Evolutionary conservation across 2,113 vertebrate species (phyloP).

Genomic region (Lycaon pictus): DNA sequence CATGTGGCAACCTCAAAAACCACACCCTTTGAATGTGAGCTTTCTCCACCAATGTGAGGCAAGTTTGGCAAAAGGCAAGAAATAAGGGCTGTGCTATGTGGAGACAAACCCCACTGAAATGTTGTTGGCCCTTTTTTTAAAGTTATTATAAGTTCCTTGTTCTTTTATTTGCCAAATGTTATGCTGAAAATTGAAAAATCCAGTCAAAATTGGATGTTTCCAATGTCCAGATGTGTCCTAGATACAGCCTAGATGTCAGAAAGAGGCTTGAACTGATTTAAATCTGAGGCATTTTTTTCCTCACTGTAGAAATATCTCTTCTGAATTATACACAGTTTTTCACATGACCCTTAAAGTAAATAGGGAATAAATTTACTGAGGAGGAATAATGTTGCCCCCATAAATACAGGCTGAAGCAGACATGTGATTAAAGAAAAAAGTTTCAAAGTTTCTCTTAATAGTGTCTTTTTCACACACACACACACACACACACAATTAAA

Average conservation of each 20-base stretch:
- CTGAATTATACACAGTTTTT: constrained; percentile 58
- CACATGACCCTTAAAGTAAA: constrained; percentile 68
- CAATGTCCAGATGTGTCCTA: constrained; percentile 82
- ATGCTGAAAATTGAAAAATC: constrained; percentile 55
- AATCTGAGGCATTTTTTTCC: constrained; percentile 29
- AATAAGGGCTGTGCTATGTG: background rate
- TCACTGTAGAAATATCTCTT: constrained; percentile 53
- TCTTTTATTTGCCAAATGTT: constrained; percentile 62
- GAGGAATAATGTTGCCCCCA: background rate
- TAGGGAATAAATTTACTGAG: constrained; percentile 33
- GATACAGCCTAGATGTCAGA: constrained; percentile 68
- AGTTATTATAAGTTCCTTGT: background rate
- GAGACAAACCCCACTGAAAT: background rate
- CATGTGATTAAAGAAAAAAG: background rate
- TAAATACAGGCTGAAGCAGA: constrained; percentile 32
- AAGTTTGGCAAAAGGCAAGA: background rate
- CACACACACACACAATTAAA: background rate
- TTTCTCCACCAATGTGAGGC: background rate
- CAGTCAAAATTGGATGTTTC: constrained; percentile 66
- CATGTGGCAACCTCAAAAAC: constrained; percentile 73
- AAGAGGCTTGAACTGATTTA: constrained; percentile 71
- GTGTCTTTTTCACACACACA: background rate
- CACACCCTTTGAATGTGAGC: constrained; percentile 59
- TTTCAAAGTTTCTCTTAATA: constrained; percentile 23
- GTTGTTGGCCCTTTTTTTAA: background rate